Evolutionary conservation across 2,797 vertebrate species (phyloP).

Genomic region (Meda fulgida): DNA sequence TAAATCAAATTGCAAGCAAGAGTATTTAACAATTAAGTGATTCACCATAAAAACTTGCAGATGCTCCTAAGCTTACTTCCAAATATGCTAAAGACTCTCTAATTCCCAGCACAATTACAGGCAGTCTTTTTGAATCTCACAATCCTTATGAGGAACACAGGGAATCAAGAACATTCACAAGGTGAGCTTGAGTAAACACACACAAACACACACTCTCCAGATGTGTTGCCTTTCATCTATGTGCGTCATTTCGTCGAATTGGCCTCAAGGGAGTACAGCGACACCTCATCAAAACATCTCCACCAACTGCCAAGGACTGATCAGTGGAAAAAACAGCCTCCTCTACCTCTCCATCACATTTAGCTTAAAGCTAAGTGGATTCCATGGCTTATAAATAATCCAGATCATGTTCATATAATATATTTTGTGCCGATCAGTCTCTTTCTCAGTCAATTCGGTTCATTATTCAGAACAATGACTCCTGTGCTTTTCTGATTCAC

Average conservation of each 20-base stretch:
- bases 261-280: constrained; percentile 38
- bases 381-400: neutral
- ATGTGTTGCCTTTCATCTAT: constrained; percentile 53
- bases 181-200: constrained; percentile 34
- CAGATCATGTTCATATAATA: neutral
- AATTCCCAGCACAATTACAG: constrained; percentile 57
- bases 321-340: constrained; percentile 29
- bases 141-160: constrained; percentile 1
- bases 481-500: neutral
- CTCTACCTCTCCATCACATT: constrained; percentile 14
- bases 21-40: neutral
- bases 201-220: constrained; percentile 42
- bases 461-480: neutral
- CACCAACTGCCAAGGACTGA: constrained; percentile 26
- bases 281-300: constrained; percentile 40
- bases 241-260: constrained; percentile 37
- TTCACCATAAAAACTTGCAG: neutral
- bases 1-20: neutral
- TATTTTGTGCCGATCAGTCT: neutral
- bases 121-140: constrained; percentile 2
- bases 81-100: constrained; percentile 30
- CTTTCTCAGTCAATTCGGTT: neutral
- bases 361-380: neutral
- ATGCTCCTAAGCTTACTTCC: constrained; percentile 14
- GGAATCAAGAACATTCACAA: constrained; percentile 43